Percentiles rank a stretch among this genome's conserved stretches.
These are phyloP conservation scores for Bombyx huttoni DNA, from an alignment of 2,888 invertebrate genomes.

Conservation along the genomic window DNA sequence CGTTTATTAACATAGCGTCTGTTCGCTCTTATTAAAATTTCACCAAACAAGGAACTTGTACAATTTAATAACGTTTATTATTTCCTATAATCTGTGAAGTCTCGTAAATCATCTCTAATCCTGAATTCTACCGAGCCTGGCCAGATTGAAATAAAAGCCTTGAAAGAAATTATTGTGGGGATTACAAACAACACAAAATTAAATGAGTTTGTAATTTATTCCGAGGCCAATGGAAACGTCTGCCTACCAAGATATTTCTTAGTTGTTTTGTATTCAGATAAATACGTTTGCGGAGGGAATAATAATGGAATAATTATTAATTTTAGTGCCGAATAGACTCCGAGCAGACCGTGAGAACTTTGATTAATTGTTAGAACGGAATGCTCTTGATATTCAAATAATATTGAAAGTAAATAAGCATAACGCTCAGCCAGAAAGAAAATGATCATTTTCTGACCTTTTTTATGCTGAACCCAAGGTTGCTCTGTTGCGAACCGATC, in stretches of 20 bases:
- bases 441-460: too few relatives aligned
- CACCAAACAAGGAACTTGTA: neutral
- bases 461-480: too few relatives aligned
- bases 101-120: constrained; percentile 29
- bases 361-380: neutral
- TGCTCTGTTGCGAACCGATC: too few relatives aligned
- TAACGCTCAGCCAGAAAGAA: too few relatives aligned
- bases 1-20: neutral
- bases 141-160: constrained; percentile 33
- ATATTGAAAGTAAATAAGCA: too few relatives aligned
- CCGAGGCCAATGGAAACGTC: constrained; percentile 28
- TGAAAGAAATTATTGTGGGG: constrained; percentile 39
- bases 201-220: constrained; percentile 45
- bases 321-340: constrained; percentile 11
- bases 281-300: constrained; percentile 24
- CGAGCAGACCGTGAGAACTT: neutral
- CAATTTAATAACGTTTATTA: constrained; percentile 17
- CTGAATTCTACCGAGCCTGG: constrained; percentile 19
- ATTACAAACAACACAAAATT: constrained; percentile 42
- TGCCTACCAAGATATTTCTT: constrained; percentile 28
- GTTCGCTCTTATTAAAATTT: neutral
- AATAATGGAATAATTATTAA: constrained; percentile 25
- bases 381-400: neutral
- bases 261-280: constrained; percentile 34
- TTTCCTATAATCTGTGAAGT: constrained; percentile 21